Evolutionary conservation across 2,113 vertebrate genomes (phyloP).

Genomic region (Protobothrops mucrosquamatus): DNA sequence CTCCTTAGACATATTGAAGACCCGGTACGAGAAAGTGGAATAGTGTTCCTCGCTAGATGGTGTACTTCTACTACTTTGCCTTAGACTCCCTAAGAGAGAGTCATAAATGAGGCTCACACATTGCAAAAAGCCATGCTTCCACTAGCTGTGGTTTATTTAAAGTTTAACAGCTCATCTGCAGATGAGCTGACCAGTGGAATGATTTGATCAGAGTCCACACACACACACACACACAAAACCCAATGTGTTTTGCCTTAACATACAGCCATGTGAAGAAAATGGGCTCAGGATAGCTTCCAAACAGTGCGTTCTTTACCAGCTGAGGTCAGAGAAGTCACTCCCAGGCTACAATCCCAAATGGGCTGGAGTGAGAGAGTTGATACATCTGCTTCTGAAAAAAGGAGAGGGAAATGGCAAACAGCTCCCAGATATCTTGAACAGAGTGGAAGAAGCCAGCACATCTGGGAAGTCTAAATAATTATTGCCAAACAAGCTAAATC

Average conservation of each 20-base stretch:
- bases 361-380: background rate
- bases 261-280: background rate
- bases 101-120: background rate
- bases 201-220: background rate
- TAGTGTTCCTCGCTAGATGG: background rate
- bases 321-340: background rate
- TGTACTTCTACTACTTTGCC: background rate
- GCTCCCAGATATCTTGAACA: conserved; percentile 26
- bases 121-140: background rate
- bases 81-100: background rate
- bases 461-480: conserved; percentile 30
- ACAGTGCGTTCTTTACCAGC: background rate
- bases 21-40: background rate
- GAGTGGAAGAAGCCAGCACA: conserved; percentile 25
- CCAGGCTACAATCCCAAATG: background rate
- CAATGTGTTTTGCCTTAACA: background rate
- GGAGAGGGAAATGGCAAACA: background rate
- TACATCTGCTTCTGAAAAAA: background rate
- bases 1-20: background rate
- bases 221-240: no score
- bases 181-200: background rate
- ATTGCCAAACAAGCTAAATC: conserved; percentile 25
- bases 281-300: background rate
- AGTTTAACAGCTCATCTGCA: background rate
- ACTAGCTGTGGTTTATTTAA: background rate